Conservation (phyloP, 2,797 vertebrate genomes). For the Lutjanus campechanus region DNA sequence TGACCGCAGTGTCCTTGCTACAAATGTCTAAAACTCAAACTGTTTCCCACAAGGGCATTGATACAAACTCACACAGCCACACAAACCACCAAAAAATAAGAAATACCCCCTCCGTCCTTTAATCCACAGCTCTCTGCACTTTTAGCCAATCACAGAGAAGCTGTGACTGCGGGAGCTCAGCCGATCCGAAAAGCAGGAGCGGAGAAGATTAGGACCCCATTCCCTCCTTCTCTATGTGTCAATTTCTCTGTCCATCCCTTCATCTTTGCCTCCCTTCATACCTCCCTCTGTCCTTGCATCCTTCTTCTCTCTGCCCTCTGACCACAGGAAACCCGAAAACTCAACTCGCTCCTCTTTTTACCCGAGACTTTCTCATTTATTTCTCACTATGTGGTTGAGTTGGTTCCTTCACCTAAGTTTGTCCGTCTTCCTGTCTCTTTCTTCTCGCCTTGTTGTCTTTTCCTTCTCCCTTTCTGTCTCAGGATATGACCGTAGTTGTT, state of each 20-base stretch:
- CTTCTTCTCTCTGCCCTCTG: slow-evolving; percentile 36
- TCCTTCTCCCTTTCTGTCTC: slow-evolving; percentile 16
- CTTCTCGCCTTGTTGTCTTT: slow-evolving; percentile 28
- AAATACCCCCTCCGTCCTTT: slow-evolving; percentile 57
- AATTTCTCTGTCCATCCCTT: slow-evolving; percentile 51
- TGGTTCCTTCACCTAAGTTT: slow-evolving; percentile 34
- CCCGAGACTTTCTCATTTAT: slow-evolving; percentile 69
- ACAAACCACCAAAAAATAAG: slow-evolving; percentile 47
- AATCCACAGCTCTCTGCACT: slow-evolving; percentile 57
- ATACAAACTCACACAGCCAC: slow-evolving; percentile 22
- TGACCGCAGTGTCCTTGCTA: slow-evolving; percentile 13
- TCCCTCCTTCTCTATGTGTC: slow-evolving; percentile 57
- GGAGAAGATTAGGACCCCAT: slow-evolving; percentile 78
- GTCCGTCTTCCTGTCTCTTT: slow-evolving; percentile 41
- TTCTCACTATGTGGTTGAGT: slow-evolving; percentile 55
- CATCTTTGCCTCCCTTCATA: slow-evolving; percentile 47
- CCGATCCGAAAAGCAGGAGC: slow-evolving; percentile 61
- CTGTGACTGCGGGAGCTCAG: slow-evolving; percentile 59
- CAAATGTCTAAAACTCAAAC: slow-evolving; percentile 23
- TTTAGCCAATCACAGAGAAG: slow-evolving; percentile 64
- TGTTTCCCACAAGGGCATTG: slow-evolving; percentile 31
- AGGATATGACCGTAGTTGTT: slow-evolving; percentile 58
- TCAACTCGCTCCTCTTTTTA: slow-evolving; percentile 34
- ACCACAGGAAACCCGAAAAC: slow-evolving; percentile 51
- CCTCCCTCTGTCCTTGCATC: slow-evolving; percentile 36